Conservation (phyloP, 2,797 vertebrate genomes). For the Oceanodroma leucorhoa region DNA sequence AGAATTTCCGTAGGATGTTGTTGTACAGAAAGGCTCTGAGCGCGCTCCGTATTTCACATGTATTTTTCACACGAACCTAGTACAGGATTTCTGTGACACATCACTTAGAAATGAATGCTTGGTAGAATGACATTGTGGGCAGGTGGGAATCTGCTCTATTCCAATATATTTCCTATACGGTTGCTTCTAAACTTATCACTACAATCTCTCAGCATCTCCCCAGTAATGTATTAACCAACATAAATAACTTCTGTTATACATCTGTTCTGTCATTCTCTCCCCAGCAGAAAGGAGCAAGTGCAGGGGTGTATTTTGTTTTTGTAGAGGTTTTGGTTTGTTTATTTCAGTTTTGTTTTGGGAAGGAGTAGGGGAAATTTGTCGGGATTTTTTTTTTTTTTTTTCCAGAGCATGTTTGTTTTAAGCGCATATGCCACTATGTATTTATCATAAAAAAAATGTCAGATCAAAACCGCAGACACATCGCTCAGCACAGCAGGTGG, state of each 20-base stretch:
- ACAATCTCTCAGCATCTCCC: slow-evolving; percentile 6
- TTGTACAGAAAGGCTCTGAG: slow-evolving; percentile 24
- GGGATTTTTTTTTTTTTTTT: background rate
- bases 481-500: slow-evolving; percentile 9
- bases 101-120: background rate
- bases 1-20: slow-evolving; percentile 44
- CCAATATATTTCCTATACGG: slow-evolving; percentile 16
- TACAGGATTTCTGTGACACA: slow-evolving; percentile 28
- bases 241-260: slow-evolving; percentile 59
- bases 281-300: slow-evolving; percentile 50
- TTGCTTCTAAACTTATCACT: slow-evolving; percentile 56
- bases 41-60: background rate
- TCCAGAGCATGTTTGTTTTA: background rate
- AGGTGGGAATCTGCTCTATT: slow-evolving; percentile 53
- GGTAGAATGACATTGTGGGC: slow-evolving; percentile 25
- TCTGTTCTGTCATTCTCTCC: slow-evolving; percentile 46
- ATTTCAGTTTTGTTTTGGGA: slow-evolving; percentile 62
- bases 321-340: slow-evolving; percentile 52
- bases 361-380: slow-evolving; percentile 47
- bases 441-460: background rate
- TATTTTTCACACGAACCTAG: slow-evolving; percentile 12
- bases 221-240: slow-evolving; percentile 30
- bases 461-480: slow-evolving; percentile 14
- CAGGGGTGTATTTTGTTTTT: slow-evolving; percentile 60
- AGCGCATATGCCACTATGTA: slow-evolving; percentile 19